A percentile compares a stretch with the other conserved stretches of the same genome.
These are phyloP conservation scores for Thaleichthys pacificus DNA, from an alignment of 2,797 vertebrate species.

Conservation along the genomic window DNA sequence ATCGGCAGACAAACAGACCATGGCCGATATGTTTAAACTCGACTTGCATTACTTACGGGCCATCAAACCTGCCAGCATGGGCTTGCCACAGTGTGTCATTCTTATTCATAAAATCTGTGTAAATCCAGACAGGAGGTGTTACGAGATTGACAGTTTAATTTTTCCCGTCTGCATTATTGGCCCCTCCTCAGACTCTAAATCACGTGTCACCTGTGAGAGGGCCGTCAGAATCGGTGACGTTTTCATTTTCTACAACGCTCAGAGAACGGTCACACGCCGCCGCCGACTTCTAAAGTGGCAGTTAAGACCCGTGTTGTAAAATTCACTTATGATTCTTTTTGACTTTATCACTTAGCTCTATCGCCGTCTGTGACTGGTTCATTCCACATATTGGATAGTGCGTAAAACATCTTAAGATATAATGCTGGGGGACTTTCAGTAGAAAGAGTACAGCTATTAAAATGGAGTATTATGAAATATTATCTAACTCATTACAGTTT, in stretches of 20 bases:
- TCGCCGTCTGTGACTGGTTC: background rate
- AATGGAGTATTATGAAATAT: background rate
- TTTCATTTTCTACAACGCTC: constrained; percentile 46
- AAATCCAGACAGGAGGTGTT: constrained; percentile 48
- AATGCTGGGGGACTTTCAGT: background rate
- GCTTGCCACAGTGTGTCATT: constrained; percentile 49
- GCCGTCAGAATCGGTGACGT: constrained; percentile 41
- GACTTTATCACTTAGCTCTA: constrained; percentile 11
- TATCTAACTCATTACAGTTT: constrained; percentile 2
- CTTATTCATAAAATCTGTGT: constrained; percentile 61
- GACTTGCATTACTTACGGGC: constrained; percentile 48
- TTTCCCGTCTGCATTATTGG: constrained; percentile 51
- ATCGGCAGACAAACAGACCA: constrained; percentile 27
- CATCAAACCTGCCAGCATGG: constrained; percentile 40
- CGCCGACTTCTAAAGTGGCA: constrained; percentile 9
- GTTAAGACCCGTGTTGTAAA: constrained; percentile 24
- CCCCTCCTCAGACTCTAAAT: constrained; percentile 24
- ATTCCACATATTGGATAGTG: background rate
- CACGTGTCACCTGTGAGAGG: constrained; percentile 45
- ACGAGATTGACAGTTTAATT: constrained; percentile 74
- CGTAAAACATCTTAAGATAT: background rate
- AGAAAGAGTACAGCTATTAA: background rate
- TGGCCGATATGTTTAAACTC: constrained; percentile 41
- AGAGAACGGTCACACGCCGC: constrained; percentile 19
- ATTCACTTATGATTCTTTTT: constrained; percentile 24